Base-by-base conservation (phyloP, 2,797 vertebrate species). In the Todus mexicanus region DNA sequence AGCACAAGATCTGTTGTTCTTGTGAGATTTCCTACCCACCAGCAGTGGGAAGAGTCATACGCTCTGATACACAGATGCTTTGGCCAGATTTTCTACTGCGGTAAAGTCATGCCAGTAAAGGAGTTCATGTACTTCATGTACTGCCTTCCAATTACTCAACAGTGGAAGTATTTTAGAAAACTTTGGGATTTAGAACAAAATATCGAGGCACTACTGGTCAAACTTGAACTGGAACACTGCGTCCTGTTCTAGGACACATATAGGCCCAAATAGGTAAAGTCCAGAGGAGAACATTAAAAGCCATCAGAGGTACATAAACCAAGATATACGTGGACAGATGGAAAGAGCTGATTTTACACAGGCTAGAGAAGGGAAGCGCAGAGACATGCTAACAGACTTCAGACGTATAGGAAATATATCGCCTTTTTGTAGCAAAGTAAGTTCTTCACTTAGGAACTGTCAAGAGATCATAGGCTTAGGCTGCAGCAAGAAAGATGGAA, bases 21-120 rank as follows among this genome's bases (percentile, higher is more conserved):
- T 37, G 43, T 48, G 80, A 90, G 40, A 84, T 73, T 70, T 88
- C 72, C 60, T 76, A 56, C 48, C 35, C 92, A 84, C 45, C 74
- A 42, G 48, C 68, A 73, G 72, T 0, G 5, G 74, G 56, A 70
- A 79, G 45, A 78, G 56, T 76, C 71, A 22, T 29, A 40, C 6
- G 1, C 18, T 40, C 29, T 40, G 60, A 90, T 43, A 61, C 71
- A 29, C 88, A 93, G 88, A 86, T 56, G 59, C 80, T 59, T 53
- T 60, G 81, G 84, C 84, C 74, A 71, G 78, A 82, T 82, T 79
- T 92, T 90, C 92, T 79, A 40, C 75, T n/a, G 84, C 82, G 78
- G 86, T 87, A 51, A 45, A 82, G 14, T 47, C 61, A 42, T 53
- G 84, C 75, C 93, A 94, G 57, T 48, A 64, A 77, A 77, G 56